Evolutionary conservation across 2,113 vertebrate species (phyloP).

Genomic region (Regulus satrapa): DNA sequence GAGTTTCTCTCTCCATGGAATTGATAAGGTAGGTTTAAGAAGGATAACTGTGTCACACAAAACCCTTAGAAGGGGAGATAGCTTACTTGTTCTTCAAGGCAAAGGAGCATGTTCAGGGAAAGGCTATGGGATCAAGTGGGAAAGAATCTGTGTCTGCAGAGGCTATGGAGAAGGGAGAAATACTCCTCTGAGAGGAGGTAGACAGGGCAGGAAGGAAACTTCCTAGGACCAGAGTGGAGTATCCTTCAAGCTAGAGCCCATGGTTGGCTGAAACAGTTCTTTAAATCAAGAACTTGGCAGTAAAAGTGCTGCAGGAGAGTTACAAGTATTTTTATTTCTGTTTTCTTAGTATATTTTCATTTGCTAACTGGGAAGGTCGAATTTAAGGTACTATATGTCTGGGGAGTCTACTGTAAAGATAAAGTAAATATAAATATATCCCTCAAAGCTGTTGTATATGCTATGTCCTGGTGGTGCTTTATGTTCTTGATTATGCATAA

Average conservation of each 20-base stretch:
- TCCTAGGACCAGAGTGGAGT: not conserved
- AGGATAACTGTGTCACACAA: not conserved
- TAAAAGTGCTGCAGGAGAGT: not conserved
- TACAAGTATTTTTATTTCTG: not conserved
- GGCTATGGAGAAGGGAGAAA: not conserved
- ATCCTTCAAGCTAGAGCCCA: not conserved
- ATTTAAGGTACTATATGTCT: not conserved
- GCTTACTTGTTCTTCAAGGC: not conserved
- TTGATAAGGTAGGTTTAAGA: not conserved
- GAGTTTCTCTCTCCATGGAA: not conserved
- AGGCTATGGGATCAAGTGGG: not conserved
- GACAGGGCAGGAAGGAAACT: not conserved
- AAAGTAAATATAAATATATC: not conserved
- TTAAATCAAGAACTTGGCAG: not conserved
- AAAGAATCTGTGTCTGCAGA: not conserved
- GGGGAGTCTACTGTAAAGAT: not conserved
- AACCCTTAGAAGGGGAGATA: not conserved
- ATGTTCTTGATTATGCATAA: not conserved
- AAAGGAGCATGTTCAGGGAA: rapidly evolving
- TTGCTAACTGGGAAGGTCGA: not conserved
- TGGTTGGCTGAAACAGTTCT: not conserved
- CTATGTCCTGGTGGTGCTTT: not conserved
- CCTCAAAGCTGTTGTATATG: not conserved
- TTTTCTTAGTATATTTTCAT: not conserved
- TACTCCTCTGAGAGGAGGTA: not conserved